Base-by-base conservation (phyloP, 2,888 invertebrate species). In the Choristoneura rosaceana region DNA sequence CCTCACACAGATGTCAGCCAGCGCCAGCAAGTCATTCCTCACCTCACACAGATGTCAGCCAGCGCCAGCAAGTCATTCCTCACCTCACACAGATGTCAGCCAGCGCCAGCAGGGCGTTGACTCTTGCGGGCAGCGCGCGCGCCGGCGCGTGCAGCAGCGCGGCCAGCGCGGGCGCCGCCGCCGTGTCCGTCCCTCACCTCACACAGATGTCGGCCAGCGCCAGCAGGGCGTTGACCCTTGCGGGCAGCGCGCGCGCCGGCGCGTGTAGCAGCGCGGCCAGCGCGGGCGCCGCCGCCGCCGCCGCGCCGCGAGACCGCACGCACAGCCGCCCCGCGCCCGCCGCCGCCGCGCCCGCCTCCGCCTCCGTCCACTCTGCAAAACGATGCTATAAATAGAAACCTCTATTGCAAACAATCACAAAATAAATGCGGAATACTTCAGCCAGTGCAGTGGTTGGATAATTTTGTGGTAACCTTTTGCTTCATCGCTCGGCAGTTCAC, bases 191-290 rank as follows among this genome's bases (percentile, higher is more conserved):
- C 43, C 38, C 38, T 38, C 38, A 38, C 38, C 38, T 38, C 0
- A 38, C 38, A 5, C 38, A 96, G 66, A 97, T 94, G 86, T 97
- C 97, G 0, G 95, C 92, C 75, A 96, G 91, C 50, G 96, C 95
- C 76, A 95, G 94, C 68, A 97, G 95, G 43, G 96, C 94, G 89
- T 97, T 97, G 84, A 96, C 94, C 55, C 96, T 90, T 9, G 97
- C 93, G 25, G 94, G 88, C 34, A 94, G 86, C 73, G 95, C 94
- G 59, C 88, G 88, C n/a, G 86, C 84, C 15, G 83, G 80, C 74
- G 81, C 81, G 65, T 94, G 93, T 81, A 97, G 91, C 77, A 96
- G 90, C 64, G 90, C 85, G 0, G 96, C 96, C 70, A 97, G 89
- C 67, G 95, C 93, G 33, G 96, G 96, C 74, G 96, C 95, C 70